Conservation (phyloP, 2,797 vertebrate genomes). For the Benthosema pterotum region DNA sequence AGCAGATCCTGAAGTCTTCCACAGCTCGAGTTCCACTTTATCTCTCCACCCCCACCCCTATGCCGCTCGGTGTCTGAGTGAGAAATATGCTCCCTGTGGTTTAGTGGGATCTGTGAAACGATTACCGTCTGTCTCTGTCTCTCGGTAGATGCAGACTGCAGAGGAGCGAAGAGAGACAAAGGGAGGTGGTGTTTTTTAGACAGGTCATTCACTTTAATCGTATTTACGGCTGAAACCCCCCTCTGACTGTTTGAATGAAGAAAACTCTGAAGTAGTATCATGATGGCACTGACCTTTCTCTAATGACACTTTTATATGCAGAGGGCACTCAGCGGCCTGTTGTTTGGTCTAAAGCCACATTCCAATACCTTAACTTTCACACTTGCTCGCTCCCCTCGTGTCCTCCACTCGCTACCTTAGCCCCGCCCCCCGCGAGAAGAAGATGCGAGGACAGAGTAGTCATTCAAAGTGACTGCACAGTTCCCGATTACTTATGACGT, state of each 20-base stretch:
- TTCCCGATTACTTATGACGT: too few species aligned
- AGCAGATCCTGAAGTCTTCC: conserved; percentile 49
- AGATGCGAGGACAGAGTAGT: too few species aligned
- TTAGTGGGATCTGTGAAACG: conserved; percentile 71
- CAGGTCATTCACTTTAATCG: conserved; percentile 64
- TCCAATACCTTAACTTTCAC: too few species aligned
- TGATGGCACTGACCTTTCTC: conserved; percentile 42
- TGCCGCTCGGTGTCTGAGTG: conserved; percentile 57
- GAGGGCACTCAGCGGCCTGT: not conserved
- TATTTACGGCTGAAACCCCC: conserved; percentile 59
- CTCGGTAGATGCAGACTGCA: conserved; percentile 10
- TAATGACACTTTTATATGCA: conserved; percentile 6
- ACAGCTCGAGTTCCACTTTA: conserved; percentile 43
- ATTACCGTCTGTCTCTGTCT: conserved; percentile 64
- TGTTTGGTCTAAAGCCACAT: conserved; percentile 5
- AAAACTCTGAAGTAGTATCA: conserved; percentile 28
- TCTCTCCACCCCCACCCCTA: conserved; percentile 27
- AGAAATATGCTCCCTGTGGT: conserved; percentile 72
- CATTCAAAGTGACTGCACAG: too few species aligned
- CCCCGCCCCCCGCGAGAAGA: too few species aligned
- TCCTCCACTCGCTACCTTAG: too few species aligned
- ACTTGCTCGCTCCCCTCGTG: too few species aligned
- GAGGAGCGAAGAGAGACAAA: conserved; percentile 3
- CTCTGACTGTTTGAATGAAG: conserved; percentile 48
- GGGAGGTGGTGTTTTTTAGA: conserved; percentile 27